These are phyloP conservation scores for Trematomus loennbergii DNA, from an alignment of 2,113 vertebrate species.

Conservation along the genomic window DNA sequence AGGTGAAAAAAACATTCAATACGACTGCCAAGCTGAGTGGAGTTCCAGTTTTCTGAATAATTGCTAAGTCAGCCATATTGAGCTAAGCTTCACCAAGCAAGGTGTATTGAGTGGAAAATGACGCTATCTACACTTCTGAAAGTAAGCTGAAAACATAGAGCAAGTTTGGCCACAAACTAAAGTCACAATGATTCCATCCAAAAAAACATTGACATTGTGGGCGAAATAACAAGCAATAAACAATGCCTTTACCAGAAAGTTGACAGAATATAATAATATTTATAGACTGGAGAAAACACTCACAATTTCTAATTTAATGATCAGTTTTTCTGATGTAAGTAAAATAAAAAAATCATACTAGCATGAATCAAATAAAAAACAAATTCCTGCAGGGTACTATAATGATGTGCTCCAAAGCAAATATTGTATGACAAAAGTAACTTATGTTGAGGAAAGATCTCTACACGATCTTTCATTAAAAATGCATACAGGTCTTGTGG, in stretches of 20 bases:
- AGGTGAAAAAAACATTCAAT: constrained; percentile 3
- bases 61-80: constrained; percentile 16
- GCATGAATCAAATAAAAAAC: neutral
- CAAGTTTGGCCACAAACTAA: neutral
- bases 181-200: neutral
- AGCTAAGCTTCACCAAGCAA: constrained; percentile 7
- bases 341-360: constrained; percentile 1
- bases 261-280: neutral
- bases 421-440: no score
- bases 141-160: neutral
- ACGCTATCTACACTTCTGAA: neutral
- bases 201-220: neutral
- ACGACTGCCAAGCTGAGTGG: neutral
- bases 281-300: no score
- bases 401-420: no score
- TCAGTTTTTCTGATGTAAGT: neutral
- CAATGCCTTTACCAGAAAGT: neutral
- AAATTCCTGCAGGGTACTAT: no score
- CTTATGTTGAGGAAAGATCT: no score
- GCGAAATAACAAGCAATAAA: neutral
- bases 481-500: no score
- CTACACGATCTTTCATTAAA: no score
- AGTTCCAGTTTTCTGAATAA: constrained; percentile 8
- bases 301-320: no score
- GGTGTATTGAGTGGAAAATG: neutral